Percentiles rank a stretch among this genome's conserved stretches.
phyloP scores from a whole-genome alignment of 2,113 vertebrate species.

The Oreotragus oreotragus region DNA sequence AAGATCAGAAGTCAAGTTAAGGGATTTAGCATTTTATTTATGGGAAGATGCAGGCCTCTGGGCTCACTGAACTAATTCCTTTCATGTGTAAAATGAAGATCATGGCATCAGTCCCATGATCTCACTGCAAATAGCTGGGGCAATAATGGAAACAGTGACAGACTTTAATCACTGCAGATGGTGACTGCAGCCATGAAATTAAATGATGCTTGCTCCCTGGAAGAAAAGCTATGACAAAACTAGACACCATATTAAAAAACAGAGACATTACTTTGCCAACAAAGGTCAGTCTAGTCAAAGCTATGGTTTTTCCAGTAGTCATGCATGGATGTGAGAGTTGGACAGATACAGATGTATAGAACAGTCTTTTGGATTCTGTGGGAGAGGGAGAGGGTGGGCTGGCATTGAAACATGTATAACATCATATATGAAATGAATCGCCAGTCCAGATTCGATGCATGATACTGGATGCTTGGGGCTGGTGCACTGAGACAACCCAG shows the following conservation, averaged over 20 bases:
- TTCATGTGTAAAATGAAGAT: background rate
- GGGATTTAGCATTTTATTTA: background rate
- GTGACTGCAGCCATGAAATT: background rate
- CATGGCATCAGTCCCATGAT: background rate
- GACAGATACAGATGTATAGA: no score
- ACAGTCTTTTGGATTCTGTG: no score
- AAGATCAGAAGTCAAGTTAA: background rate
- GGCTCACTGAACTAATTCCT: background rate
- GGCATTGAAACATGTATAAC: no score
- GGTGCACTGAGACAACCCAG: no score
- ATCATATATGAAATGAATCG: no score
- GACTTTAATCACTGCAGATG: background rate
- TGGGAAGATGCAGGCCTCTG: background rate
- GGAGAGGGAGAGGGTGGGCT: no score
- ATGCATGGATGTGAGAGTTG: no score
- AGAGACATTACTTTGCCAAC: no score
- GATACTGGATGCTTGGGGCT: no score
- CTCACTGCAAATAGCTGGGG: background rate
- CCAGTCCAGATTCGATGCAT: no score
- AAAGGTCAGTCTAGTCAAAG: no score
- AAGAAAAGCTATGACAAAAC: background rate
- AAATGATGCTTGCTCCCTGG: background rate
- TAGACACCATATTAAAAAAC: background rate
- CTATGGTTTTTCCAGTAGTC: no score
- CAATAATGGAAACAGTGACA: background rate